Conservation (phyloP, 92 coral and sea anemone genomes). For the Porites cylindrica region DNA sequence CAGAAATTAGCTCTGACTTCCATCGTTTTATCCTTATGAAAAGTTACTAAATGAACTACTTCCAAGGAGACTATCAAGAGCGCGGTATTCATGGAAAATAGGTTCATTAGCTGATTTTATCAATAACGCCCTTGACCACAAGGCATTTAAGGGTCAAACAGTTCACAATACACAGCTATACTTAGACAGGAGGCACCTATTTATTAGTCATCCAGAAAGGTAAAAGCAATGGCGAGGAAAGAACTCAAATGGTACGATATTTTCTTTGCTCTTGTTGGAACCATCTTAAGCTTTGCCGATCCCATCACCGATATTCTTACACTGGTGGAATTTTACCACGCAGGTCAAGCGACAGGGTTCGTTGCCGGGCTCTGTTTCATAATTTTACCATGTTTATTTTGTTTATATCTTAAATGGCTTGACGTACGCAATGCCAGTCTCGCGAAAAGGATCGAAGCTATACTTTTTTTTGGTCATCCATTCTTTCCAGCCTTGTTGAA, state of each 20-base stretch:
- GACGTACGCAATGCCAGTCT: background rate
- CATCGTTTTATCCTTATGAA: no score
- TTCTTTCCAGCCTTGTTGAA: constrained; percentile 36
- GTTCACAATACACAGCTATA: no score
- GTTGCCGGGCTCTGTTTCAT: constrained; percentile 30
- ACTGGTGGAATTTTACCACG: constrained; percentile 38
- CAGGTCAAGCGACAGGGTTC: constrained; percentile 38
- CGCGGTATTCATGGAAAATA: no score
- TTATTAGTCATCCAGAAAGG: background rate
- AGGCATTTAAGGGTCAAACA: no score
- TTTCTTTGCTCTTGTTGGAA: constrained; percentile 28
- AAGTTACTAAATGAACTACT: no score
- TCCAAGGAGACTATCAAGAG: no score
- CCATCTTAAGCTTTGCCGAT: constrained; percentile 40
- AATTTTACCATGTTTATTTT: constrained; percentile 33
- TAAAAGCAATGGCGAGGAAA: background rate
- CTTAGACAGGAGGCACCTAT: no score
- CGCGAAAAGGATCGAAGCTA: background rate
- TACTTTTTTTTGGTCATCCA: constrained; percentile 24
- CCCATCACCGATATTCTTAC: constrained; percentile 53
- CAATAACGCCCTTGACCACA: no score
- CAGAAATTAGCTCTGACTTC: no score
- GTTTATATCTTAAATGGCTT: background rate
- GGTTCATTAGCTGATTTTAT: no score
- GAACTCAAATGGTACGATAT: constrained; percentile 32